Evolutionary conservation across 2,888 invertebrate species (phyloP).

Genomic region (Drosophila nigricruria): DNA sequence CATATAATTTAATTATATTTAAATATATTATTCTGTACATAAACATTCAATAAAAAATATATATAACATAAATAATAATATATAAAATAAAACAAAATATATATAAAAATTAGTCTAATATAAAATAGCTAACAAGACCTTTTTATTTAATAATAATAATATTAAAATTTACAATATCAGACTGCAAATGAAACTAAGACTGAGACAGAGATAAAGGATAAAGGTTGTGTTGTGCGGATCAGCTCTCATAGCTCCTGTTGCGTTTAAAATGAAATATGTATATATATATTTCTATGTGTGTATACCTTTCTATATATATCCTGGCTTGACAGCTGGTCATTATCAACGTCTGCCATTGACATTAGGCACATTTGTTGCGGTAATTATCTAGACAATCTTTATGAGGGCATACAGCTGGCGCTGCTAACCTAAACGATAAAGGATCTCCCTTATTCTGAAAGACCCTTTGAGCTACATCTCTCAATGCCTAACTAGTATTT

Average conservation of each 20-base stretch:
- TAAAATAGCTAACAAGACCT: too few relatives aligned
- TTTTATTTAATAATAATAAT: too few relatives aligned
- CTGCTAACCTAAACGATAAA: slow-evolving; percentile 29
- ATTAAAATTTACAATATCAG: too few relatives aligned
- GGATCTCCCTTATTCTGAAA: neutral
- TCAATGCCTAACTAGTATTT: neutral
- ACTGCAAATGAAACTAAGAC: neutral
- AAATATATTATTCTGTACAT: neutral
- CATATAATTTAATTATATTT: neutral
- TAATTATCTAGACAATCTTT: slow-evolving; percentile 67
- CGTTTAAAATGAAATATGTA: slow-evolving; percentile 36
- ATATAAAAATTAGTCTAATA: too few relatives aligned
- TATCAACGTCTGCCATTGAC: slow-evolving; percentile 61
- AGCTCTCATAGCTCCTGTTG: slow-evolving; percentile 10
- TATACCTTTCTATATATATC: slow-evolving; percentile 25
- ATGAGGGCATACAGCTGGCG: slow-evolving; percentile 72
- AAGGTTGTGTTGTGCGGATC: slow-evolving; percentile 10
- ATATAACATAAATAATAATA: too few relatives aligned
- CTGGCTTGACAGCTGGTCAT: slow-evolving; percentile 37
- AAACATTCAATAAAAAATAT: neutral
- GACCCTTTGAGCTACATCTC: neutral
- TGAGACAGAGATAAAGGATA: neutral
- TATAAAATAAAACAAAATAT: neutral
- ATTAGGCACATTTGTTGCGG: slow-evolving; percentile 69
- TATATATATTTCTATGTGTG: neutral